phyloP scores from a whole-genome alignment of 2,888 invertebrate species.

The Leptopterna dolabrata region DNA sequence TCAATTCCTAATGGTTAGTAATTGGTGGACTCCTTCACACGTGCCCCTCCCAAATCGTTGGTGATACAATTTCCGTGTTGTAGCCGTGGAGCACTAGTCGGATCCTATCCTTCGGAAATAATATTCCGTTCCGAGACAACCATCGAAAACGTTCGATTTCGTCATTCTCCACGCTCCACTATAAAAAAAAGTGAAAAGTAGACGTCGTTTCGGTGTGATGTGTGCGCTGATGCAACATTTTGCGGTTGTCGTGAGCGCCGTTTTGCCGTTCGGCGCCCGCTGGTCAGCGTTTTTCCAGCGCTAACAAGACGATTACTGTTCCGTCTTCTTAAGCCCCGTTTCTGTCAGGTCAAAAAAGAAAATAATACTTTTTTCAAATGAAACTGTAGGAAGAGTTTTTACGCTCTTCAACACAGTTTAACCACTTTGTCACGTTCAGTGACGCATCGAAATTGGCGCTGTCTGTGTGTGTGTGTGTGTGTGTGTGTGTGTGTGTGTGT shows the following conservation, averaged over 20 bases:
- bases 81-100: too few relatives aligned
- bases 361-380: not conserved
- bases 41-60: too few relatives aligned
- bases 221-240: not conserved
- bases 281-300: not conserved
- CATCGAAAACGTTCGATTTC: not conserved
- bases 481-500: too few relatives aligned
- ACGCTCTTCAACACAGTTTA: not conserved
- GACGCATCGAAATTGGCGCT: too few relatives aligned
- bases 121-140: not conserved
- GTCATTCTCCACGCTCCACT: not conserved
- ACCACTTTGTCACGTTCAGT: not conserved
- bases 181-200: not conserved
- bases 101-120: not conserved
- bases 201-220: not conserved
- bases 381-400: not conserved
- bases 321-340: not conserved
- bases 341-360: not conserved
- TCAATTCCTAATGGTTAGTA: too few relatives aligned
- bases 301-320: not conserved
- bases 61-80: too few relatives aligned
- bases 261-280: not conserved
- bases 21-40: too few relatives aligned
- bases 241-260: not conserved
- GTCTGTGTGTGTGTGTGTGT: too few relatives aligned